Percentiles rank a stretch among this genome's conserved stretches.
Conservation (phyloP, 2,797 vertebrate species). For the Cyclura pinguis region DNA sequence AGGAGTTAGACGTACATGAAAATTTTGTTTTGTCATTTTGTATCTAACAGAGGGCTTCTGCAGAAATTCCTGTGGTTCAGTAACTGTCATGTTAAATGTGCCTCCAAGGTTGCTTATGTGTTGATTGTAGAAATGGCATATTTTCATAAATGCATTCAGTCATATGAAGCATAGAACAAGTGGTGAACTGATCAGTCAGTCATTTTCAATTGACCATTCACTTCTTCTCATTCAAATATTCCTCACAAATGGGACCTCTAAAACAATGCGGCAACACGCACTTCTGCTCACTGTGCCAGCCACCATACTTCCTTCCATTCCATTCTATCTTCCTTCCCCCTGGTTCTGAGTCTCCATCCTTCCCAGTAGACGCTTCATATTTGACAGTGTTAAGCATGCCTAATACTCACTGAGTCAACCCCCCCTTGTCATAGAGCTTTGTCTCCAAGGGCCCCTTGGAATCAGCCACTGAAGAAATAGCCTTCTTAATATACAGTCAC, state of each 20-base stretch:
- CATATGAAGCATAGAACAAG: not conserved
- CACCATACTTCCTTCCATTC: not conserved
- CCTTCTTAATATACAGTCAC: too few species aligned
- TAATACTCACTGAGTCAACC: too few species aligned
- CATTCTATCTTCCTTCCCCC: not conserved
- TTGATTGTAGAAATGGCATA: not conserved
- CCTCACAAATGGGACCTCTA: not conserved
- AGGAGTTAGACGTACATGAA: too few species aligned
- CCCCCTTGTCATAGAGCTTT: too few species aligned
- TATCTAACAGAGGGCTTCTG: not conserved
- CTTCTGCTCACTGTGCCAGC: not conserved
- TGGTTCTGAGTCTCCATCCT: not conserved
- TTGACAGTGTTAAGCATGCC: not conserved
- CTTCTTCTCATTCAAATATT: not conserved
- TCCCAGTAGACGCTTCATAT: not conserved
- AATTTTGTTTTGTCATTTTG: not conserved
- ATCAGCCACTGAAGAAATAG: too few species aligned
- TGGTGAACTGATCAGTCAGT: not conserved
- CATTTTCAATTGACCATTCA: not conserved
- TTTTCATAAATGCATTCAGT: not conserved
- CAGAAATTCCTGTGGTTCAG: not conserved
- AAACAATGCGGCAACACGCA: not conserved
- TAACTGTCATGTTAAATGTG: not conserved
- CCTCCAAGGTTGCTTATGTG: not conserved
- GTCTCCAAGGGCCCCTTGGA: too few species aligned